Conservation (phyloP, 2,113 vertebrate genomes). For the Trichomycterus rosablanca region DNA sequence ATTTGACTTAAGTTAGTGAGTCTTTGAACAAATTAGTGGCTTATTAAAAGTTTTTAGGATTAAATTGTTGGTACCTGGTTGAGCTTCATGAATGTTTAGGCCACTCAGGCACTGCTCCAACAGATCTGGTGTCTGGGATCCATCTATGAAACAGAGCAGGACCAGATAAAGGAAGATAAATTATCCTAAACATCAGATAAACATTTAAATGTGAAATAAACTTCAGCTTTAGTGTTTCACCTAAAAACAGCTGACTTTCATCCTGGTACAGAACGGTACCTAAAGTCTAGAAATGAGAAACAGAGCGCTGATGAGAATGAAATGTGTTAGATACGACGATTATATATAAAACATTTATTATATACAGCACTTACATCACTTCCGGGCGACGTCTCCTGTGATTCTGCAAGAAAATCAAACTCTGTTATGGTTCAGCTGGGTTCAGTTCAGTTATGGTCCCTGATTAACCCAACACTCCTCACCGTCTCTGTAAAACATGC, state of each 20-base stretch:
- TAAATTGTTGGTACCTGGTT: conserved; percentile 6
- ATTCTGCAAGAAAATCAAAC: too few species aligned
- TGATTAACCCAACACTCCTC: too few species aligned
- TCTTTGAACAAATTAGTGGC: too few species aligned
- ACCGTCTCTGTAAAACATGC: too few species aligned
- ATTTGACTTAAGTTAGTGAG: too few species aligned
- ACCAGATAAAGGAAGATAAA: neutral
- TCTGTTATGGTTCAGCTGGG: too few species aligned
- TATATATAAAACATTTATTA: too few species aligned
- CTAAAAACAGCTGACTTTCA: neutral
- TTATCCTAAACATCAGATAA: neutral
- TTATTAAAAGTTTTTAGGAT: neutral
- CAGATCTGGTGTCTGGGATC: conserved; percentile 32
- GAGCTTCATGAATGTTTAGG: conserved; percentile 48
- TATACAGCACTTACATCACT: conserved; percentile 24
- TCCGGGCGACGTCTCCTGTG: conserved; percentile 6
- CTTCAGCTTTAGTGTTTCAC: neutral
- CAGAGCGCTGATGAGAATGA: too few species aligned
- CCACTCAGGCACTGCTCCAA: conserved; percentile 54
- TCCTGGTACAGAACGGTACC: neutral
- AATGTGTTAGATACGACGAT: too few species aligned
- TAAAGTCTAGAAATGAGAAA: neutral
- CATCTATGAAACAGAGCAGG: neutral
- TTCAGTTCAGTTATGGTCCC: too few species aligned
- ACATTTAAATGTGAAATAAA: neutral